Conservation (phyloP, 2,797 vertebrate species). For the Hoplostethus atlanticus region DNA sequence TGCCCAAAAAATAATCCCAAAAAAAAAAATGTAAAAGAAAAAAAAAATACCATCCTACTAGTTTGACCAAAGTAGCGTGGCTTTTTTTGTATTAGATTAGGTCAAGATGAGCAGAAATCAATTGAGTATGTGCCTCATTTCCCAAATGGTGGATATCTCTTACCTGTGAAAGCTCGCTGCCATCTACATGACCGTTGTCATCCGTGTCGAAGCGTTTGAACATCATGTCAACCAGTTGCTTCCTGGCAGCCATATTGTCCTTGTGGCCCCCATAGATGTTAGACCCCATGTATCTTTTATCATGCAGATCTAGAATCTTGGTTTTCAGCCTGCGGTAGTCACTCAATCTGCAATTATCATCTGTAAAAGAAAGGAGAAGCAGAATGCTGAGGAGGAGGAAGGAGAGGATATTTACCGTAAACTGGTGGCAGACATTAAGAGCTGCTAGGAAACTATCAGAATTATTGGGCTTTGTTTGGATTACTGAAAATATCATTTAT, state of each 20-base stretch:
- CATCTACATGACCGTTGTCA: constrained; percentile 88
- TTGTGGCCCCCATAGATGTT: constrained; percentile 77
- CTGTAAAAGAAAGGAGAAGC: constrained; percentile 75
- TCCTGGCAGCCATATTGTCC: constrained; percentile 87
- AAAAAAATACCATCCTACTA: no score
- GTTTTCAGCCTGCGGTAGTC: constrained; percentile 92
- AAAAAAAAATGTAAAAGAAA: no score
- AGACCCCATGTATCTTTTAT: constrained; percentile 83
- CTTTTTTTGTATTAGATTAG: no score
- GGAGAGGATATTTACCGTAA: neutral
- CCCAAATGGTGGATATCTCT: constrained; percentile 4
- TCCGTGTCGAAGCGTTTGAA: constrained; percentile 94
- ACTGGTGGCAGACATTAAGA: no score
- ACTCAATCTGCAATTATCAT: constrained; percentile 90
- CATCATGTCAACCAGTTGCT: constrained; percentile 91
- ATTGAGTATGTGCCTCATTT: neutral
- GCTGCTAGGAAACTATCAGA: no score
- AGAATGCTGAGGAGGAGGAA: constrained; percentile 4
- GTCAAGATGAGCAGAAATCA: no score
- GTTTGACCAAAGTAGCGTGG: no score
- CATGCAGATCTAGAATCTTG: constrained; percentile 90
- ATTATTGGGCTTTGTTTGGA: constrained; percentile 6
- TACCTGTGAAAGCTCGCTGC: constrained; percentile 94
- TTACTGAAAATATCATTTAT: neutral
- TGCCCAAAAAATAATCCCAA: no score